Conservation (phyloP, 2,797 vertebrate genomes). For the Aplochiton taeniatus region DNA sequence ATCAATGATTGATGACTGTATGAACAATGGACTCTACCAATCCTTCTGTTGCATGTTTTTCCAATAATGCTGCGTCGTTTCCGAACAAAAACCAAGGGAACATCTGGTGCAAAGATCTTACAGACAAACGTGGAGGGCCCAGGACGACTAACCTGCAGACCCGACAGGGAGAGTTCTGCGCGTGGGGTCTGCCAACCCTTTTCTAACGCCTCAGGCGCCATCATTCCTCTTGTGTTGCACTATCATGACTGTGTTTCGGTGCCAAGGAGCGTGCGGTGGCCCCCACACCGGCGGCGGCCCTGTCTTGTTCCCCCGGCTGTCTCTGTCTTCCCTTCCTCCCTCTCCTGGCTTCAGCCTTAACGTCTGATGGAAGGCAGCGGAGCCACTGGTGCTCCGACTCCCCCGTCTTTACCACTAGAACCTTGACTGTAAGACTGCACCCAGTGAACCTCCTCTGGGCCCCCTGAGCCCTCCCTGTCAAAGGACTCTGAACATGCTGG, state of each 20-base stretch:
- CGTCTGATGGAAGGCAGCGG: slow-evolving; percentile 13
- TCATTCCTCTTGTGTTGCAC: slow-evolving; percentile 44
- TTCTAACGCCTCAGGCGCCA: slow-evolving; percentile 5
- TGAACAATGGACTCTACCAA: slow-evolving; percentile 24
- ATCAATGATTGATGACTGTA: slow-evolving; percentile 12
- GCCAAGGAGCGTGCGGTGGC: slow-evolving; percentile 13
- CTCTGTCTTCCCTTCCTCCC: neutral
- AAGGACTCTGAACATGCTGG: neutral
- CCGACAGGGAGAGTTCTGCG: neutral
- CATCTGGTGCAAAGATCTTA: slow-evolving; percentile 6
- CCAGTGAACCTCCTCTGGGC: neutral
- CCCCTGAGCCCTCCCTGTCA: neutral
- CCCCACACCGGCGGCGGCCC: neutral
- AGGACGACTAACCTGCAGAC: neutral
- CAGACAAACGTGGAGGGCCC: neutral
- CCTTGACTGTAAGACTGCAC: slow-evolving; percentile 10
- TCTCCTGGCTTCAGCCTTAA: neutral
- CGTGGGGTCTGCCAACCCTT: neutral
- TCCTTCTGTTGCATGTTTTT: slow-evolving; percentile 38
- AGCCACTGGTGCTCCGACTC: slow-evolving; percentile 16
- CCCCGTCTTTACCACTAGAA: slow-evolving; percentile 35
- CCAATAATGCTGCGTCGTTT: slow-evolving; percentile 33
- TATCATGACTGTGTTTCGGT: slow-evolving; percentile 41
- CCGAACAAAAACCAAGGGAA: slow-evolving; percentile 14
- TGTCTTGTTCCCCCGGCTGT: neutral